Evolutionary conservation across 92 coral and sea anemone species (phyloP), one percentile per base, ranked within the genome.

Genomic region (Actinernus sp.): DNA sequence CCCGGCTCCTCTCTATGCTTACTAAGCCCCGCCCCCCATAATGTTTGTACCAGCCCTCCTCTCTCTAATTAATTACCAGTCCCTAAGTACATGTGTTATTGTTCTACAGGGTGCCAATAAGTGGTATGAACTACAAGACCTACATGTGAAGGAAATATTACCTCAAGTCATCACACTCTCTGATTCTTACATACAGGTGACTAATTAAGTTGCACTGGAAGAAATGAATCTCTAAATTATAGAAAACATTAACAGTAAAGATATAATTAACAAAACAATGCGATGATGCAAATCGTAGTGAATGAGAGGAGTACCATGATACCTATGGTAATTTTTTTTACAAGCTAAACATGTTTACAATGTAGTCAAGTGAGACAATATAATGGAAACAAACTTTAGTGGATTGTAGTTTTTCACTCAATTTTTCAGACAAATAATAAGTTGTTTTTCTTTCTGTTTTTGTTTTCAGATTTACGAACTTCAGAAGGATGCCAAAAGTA

Each of bases 81-180:
- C 11, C 1, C 1, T 13, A 16, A 61, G 10, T 21, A n/a, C n/a
- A n/a, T n/a, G n/a, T n/a, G 24, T 0, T 49, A 2, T 27, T 19
- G 16, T 16, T 11, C 58, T 46, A 1, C 51, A 95, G 99, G 99
- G 99, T 71, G 97, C 99, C 7, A 83, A 79, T 76, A 92, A 95
- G 76, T 95, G 99, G 99, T 95, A 87, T 52, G 99, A 95, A 53
- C 81, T 95, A 26, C 99, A 95, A 72, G 99, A 95, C 65, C 75
- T 95, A 26, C 97, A 95, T 51, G 99, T 95, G 50, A 88, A 89
- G 32, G 99, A 95, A 29, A 95, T 95, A 24, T 76, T 95, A 3
- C 99, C 99, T 21, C 99, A 83, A 75, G 93, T 91, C 55, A 95
- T 95, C 50, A 95, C 99, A 2, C 93, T 95, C 10, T 95, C 99